Evolutionary conservation across 2,797 vertebrate species (phyloP).

Genomic region (Hemitrygon akajei): DNA sequence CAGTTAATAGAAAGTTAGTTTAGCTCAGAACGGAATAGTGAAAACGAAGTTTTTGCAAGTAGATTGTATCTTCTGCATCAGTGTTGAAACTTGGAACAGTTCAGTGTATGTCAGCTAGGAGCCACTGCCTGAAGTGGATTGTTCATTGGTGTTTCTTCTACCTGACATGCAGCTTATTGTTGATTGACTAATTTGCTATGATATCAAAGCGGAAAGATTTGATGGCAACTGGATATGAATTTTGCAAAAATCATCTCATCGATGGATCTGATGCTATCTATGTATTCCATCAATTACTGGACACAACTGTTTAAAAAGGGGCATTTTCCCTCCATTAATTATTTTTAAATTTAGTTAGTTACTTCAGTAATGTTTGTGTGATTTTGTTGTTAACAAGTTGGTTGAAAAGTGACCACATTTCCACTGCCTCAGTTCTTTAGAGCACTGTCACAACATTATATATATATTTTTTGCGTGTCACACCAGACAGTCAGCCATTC

Average conservation of each 20-base stretch:
- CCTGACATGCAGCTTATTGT: too few relatives aligned
- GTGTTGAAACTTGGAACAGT: neutral
- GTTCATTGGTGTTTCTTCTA: too few relatives aligned
- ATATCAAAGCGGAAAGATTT: too few relatives aligned
- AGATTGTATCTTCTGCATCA: too few relatives aligned
- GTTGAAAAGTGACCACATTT: neutral
- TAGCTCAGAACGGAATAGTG: neutral
- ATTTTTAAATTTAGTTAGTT: neutral
- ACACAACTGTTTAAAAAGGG: neutral
- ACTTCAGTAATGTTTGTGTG: neutral
- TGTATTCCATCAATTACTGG: neutral
- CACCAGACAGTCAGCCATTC: too few relatives aligned
- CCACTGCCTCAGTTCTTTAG: neutral
- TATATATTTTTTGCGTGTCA: too few relatives aligned
- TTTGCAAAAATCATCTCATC: too few relatives aligned
- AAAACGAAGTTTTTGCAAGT: neutral
- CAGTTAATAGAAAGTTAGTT: neutral
- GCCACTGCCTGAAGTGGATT: too few relatives aligned
- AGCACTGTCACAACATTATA: neutral
- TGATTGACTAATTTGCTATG: too few relatives aligned
- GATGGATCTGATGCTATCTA: too few relatives aligned
- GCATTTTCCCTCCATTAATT: neutral
- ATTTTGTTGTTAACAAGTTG: neutral
- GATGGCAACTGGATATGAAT: neutral
- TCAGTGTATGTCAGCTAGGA: neutral